Conservation (phyloP, 2,888 invertebrate genomes). For the Dexiosoma caninum region DNA sequence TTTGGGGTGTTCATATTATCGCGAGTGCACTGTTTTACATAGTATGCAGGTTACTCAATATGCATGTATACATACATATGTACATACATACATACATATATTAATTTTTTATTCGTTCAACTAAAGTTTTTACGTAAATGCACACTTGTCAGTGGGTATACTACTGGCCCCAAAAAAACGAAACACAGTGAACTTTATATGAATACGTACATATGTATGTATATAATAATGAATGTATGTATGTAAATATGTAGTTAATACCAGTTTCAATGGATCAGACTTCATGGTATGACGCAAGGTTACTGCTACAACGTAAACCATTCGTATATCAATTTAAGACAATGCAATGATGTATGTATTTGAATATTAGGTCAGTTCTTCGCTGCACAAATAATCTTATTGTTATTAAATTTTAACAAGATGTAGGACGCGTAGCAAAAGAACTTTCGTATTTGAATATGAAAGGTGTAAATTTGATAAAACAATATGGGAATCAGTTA, state of each 20-base stretch:
- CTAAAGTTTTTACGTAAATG: neutral
- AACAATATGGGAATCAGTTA: too few species aligned
- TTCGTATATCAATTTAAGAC: neutral
- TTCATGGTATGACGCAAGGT: constrained; percentile 47
- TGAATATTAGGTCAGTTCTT: neutral
- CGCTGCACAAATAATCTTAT: neutral
- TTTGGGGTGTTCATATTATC: neutral
- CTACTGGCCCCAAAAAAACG: neutral
- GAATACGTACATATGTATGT: neutral
- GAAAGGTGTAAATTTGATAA: too few species aligned
- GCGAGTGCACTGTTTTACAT: too few species aligned
- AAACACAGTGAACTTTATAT: constrained; percentile 18
- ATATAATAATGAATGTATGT: neutral
- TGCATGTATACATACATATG: neutral
- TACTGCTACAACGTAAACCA: constrained; percentile 46
- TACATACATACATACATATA: neutral
- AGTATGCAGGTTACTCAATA: constrained; percentile 26
- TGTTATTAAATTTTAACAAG: too few species aligned
- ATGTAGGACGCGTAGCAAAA: too few species aligned
- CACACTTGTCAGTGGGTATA: neutral
- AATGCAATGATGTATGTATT: constrained; percentile 17
- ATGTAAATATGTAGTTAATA: neutral
- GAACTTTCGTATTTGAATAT: too few species aligned
- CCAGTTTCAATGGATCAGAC: constrained; percentile 37
- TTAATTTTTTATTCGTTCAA: neutral